phyloP scores from a whole-genome alignment of 2,888 invertebrate species.

The Peribatodes rhomboidaria region DNA sequence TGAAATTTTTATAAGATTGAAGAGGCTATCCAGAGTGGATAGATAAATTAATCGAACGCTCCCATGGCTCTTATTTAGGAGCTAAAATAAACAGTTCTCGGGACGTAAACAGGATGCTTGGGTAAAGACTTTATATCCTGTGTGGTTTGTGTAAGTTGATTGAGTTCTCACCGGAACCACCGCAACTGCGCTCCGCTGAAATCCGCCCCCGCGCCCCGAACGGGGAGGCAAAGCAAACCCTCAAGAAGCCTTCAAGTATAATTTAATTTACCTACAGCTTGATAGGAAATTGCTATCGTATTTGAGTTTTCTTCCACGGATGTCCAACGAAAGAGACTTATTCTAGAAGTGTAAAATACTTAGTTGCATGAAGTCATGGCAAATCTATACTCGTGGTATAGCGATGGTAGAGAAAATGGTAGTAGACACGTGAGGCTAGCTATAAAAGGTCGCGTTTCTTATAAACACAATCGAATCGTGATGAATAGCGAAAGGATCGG shows the following conservation, averaged over 20 bases:
- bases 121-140: conserved; percentile 48
- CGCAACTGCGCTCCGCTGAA: conserved; percentile 41
- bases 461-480: conserved; percentile 51
- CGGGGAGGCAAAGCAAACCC: conserved; percentile 59
- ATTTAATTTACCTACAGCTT: conserved; percentile 67
- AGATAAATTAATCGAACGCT: conserved; percentile 44
- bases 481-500: conserved; percentile 57
- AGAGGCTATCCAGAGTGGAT: conserved; percentile 46
- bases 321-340: conserved; percentile 9
- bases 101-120: conserved; percentile 47
- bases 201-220: conserved; percentile 45
- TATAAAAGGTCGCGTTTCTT: conserved; percentile 14
- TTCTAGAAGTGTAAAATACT: background rate
- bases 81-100: conserved; percentile 44
- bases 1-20: conserved; percentile 50
- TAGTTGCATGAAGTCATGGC: background rate
- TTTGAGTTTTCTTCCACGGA: conserved; percentile 33
- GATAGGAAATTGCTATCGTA: conserved; percentile 48
- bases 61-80: conserved; percentile 42
- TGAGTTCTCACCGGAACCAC: conserved; percentile 44
- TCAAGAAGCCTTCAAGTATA: conserved; percentile 53
- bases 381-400: background rate
- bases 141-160: conserved; percentile 47
- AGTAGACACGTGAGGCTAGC: background rate
- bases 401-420: background rate